phyloP scores from a whole-genome alignment of 2,113 vertebrate genomes.

The Ammodytes dubius region DNA sequence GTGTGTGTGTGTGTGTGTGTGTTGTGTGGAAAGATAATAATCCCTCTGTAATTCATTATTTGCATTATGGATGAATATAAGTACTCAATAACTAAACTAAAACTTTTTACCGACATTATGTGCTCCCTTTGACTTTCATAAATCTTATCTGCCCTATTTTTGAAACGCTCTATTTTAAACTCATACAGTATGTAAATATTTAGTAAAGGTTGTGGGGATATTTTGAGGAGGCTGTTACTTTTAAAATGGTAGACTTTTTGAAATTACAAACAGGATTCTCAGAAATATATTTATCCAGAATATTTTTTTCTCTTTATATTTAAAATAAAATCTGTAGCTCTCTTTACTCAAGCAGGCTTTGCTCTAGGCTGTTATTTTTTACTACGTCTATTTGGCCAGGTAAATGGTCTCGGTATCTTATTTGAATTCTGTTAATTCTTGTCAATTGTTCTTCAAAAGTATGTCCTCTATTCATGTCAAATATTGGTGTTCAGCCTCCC shows the following conservation, averaged over 20 bases:
- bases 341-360: slow-evolving; percentile 31
- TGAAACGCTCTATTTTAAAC: slow-evolving; percentile 36
- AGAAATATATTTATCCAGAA: slow-evolving; percentile 18
- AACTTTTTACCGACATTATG: slow-evolving; percentile 44
- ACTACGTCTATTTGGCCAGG: slow-evolving; percentile 27
- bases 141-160: slow-evolving; percentile 24
- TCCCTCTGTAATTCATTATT: slow-evolving; percentile 55
- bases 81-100: neutral
- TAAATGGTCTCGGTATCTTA: slow-evolving; percentile 18
- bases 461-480: slow-evolving; percentile 13
- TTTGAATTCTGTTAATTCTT: slow-evolving; percentile 31
- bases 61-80: slow-evolving; percentile 28
- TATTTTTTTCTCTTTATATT: slow-evolving; percentile 7
- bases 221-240: slow-evolving; percentile 30
- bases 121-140: neutral
- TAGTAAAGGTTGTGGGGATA: slow-evolving; percentile 8
- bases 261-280: slow-evolving; percentile 19
- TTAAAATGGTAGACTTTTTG: slow-evolving; percentile 22
- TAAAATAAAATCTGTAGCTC: slow-evolving; percentile 27
- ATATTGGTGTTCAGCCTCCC: slow-evolving; percentile 5
- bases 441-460: neutral
- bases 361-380: slow-evolving; percentile 54
- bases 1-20: slow-evolving; percentile 50
- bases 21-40: slow-evolving; percentile 43
- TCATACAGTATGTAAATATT: slow-evolving; percentile 34